A percentile compares a stretch with the other conserved stretches of the same genome.
Conservation (phyloP, 2,888 invertebrate genomes). For the Diogma glabrata region DNA sequence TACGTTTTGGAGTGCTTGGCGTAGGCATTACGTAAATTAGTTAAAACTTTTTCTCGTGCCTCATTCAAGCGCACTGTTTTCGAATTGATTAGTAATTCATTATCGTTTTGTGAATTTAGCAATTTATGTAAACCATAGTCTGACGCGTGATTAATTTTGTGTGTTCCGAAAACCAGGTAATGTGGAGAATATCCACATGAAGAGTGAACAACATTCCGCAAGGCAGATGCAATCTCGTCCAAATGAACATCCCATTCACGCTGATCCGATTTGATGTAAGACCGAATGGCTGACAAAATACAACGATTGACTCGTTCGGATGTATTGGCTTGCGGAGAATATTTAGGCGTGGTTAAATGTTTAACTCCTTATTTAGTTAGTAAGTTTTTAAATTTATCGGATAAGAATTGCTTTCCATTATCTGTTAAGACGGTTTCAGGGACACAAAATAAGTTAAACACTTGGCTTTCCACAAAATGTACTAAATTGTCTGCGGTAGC, state of each 20-base stretch:
- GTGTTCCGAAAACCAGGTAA: background rate
- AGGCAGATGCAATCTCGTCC: background rate
- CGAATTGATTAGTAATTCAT: background rate
- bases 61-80: background rate
- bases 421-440: no score
- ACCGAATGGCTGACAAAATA: background rate
- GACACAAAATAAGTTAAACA: no score
- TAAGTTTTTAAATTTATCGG: background rate
- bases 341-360: no score
- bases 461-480: background rate
- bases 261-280: background rate
- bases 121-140: background rate
- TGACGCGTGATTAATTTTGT: background rate
- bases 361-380: no score
- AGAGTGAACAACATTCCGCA: background rate
- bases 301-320: background rate
- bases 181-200: background rate
- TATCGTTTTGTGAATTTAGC: background rate
- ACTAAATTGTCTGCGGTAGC: background rate
- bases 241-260: background rate
- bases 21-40: background rate
- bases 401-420: background rate
- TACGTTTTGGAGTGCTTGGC: background rate
- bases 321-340: background rate
- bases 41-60: background rate